These are phyloP conservation scores for Pollimyrus isidori DNA, from an alignment of 2,113 vertebrate species.

Conservation along the genomic window DNA sequence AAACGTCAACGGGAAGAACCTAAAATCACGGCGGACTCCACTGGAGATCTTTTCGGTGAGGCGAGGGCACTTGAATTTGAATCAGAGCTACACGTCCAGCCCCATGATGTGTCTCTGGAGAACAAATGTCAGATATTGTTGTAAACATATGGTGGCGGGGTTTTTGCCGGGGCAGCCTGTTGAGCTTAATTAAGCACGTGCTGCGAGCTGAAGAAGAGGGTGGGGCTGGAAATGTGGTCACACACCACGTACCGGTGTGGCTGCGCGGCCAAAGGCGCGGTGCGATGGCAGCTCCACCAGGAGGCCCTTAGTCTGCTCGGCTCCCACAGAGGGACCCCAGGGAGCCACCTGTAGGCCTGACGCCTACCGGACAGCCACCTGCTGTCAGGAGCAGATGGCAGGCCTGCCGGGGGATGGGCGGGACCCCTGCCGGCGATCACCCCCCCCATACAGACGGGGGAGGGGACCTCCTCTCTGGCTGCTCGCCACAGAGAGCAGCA, in stretches of 20 bases:
- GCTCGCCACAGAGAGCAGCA: background rate
- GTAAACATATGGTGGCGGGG: background rate
- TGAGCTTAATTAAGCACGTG: background rate
- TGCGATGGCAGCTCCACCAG: background rate
- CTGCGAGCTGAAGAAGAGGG: background rate
- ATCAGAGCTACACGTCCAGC: background rate
- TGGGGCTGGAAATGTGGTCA: background rate
- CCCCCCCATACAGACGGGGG: background rate
- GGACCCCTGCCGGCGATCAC: background rate
- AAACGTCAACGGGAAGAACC: background rate
- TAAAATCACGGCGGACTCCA: background rate
- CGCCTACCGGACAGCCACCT: background rate
- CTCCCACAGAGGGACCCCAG: background rate
- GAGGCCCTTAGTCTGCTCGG: background rate
- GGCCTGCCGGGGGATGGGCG: background rate
- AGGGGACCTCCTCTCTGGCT: background rate
- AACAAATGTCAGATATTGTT: background rate
- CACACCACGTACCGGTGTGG: background rate
- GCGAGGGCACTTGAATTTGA: background rate
- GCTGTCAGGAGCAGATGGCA: background rate
- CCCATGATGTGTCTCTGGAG: background rate
- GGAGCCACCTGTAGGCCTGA: background rate
- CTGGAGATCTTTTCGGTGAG: background rate
- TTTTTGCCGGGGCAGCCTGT: background rate
- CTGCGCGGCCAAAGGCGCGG: background rate